Evolutionary conservation across 2,888 invertebrate genomes (phyloP), one percentile per base, ranked within the genome.

Genomic region (Eupithecia tripunctaria): DNA sequence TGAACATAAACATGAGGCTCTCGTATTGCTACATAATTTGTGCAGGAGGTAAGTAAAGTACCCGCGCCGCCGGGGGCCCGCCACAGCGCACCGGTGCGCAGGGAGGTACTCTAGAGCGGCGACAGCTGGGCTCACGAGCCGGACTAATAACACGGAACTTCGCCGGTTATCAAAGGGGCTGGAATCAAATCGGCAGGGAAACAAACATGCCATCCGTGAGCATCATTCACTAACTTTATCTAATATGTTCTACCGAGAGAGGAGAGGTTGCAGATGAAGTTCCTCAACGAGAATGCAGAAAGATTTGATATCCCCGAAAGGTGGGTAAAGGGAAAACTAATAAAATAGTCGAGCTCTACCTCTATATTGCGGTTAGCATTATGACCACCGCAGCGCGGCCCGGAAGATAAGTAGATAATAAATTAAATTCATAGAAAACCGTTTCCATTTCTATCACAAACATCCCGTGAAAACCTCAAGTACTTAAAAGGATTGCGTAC

Each of bases 91-190:
- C 7, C n/a, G 6, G 43, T 15, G 60, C 29, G 10, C 25, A 51
- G 3, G 21, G 12, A 12, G 38, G 38, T 36, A 8, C 36, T 36
- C 8, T 32, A 36, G 8, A 1, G 1, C 10, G 21, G 56, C 84
- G 88, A 89, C 90, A 91, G 90, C 88, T 91, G 91, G 81, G 84
- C 79, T 80, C n/a, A n/a, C 41, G 41, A 85, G 85, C 85, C 86
- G 82, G 83, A 86, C 87, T 89, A 91, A 91, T 91, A 90, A 89
- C 87, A 86, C 81, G 81, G 15, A 88, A 87, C 86, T 86, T 82
- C 80, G 72, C 86, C 87, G 84, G 86, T 88, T 86, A 89, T 41
- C 87, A 86, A 86, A 86, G 79, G 80, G 78, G 82, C 63, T 79
- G 73, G 72, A 76, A 79, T 77, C 78, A 77, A 71, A 78, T 75